A percentile compares a stretch with the other conserved stretches of the same genome.
phyloP scores from a whole-genome alignment of 2,113 vertebrate genomes.

The Oophaga pumilio region DNA sequence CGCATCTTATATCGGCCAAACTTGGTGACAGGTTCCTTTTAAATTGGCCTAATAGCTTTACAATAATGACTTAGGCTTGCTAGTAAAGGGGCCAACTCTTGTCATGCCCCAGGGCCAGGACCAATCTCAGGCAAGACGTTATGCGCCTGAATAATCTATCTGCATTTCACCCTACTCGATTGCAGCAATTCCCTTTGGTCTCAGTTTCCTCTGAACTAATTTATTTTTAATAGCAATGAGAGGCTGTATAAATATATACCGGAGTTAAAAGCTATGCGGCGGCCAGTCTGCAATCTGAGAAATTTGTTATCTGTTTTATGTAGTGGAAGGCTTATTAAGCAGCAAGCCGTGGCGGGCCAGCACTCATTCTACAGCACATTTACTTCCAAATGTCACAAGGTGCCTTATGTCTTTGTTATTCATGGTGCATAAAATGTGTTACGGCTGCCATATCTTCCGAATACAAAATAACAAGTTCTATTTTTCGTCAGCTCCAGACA shows the following conservation, averaged over 20 bases:
- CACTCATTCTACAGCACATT: conserved; percentile 14
- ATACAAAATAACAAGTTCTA: conserved; percentile 21
- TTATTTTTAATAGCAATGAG: conserved; percentile 37
- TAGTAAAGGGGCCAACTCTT: not conserved
- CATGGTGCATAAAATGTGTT: not conserved
- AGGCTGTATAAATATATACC: not conserved
- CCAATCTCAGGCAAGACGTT: not conserved
- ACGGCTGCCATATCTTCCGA: conserved; percentile 5
- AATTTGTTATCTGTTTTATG: conserved; percentile 36
- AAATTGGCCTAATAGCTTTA: no score
- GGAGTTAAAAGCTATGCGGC: not conserved
- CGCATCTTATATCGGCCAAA: no score
- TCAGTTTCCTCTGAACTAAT: not conserved
- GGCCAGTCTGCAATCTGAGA: not conserved
- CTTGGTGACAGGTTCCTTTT: no score
- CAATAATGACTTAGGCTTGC: not conserved
- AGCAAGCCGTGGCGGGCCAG: not conserved
- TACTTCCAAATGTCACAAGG: conserved; percentile 12
- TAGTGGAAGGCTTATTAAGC: conserved; percentile 23
- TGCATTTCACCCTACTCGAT: not conserved
- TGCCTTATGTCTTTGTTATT: conserved; percentile 15
- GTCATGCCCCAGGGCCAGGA: not conserved
- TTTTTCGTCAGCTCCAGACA: conserved; percentile 5
- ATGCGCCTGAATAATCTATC: not conserved
- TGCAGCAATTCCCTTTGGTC: not conserved